Conservation (phyloP, 2,797 vertebrate genomes). For the Trachurus trachurus region DNA sequence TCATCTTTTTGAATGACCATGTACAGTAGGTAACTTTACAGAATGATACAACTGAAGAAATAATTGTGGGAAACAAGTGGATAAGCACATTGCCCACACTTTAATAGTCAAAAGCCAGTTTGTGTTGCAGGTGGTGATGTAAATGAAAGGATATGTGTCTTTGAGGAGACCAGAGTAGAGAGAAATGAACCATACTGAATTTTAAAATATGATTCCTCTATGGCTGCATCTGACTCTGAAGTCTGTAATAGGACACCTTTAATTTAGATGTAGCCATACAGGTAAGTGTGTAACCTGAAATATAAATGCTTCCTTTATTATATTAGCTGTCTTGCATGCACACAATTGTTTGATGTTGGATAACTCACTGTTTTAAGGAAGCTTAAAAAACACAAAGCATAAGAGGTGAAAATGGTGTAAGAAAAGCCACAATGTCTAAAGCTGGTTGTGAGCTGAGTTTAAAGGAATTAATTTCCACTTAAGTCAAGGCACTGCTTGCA, state of each 20-base stretch:
- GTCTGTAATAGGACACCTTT: not conserved
- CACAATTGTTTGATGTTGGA: conserved; percentile 17
- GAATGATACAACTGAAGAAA: not conserved
- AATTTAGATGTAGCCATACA: not conserved
- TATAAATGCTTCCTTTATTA: conserved; percentile 8
- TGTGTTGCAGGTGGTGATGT: not conserved
- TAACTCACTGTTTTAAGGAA: conserved; percentile 1
- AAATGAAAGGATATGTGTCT: not conserved
- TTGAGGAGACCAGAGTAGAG: not conserved
- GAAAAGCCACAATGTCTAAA: not conserved
- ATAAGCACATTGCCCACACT: not conserved
- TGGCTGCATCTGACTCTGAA: not conserved
- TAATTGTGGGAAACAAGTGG: not conserved
- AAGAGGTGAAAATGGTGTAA: conserved; percentile 37
- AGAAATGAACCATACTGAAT: not conserved
- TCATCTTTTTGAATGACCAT: not conserved
- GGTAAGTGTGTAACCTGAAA: conserved; percentile 3
- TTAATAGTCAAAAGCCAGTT: not conserved
- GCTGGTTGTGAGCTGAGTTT: not conserved
- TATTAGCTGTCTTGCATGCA: conserved; percentile 14
- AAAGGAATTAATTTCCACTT: not conserved
- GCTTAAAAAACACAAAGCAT: conserved; percentile 4
- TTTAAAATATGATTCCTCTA: too few species aligned
- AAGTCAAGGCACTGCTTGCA: not conserved
- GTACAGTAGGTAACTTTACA: not conserved